Conservation (phyloP, 2,888 invertebrate genomes). For the Rhagonycha lutea region DNA sequence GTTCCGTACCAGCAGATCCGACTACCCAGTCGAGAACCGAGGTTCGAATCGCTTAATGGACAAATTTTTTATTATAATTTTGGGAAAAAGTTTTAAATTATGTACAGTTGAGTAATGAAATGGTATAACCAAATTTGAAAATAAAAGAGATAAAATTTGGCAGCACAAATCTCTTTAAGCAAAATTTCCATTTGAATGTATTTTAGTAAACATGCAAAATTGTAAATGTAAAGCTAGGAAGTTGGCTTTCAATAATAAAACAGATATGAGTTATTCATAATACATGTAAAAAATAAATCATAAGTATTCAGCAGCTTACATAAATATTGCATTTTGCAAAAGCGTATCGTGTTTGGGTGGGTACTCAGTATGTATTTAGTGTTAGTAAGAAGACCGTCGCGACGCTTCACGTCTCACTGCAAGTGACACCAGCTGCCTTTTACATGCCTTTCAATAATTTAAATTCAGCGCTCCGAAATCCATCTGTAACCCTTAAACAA, state of each 20-base stretch:
- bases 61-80: no score
- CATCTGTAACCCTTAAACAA: slow-evolving; percentile 41
- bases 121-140: not conserved
- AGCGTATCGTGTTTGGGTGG: slow-evolving; percentile 11
- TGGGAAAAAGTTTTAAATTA: not conserved
- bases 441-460: slow-evolving; percentile 45
- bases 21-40: no score
- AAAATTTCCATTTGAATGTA: not conserved
- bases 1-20: no score
- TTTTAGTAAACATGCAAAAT: not conserved
- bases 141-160: not conserved
- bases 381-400: slow-evolving; percentile 21
- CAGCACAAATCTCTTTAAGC: not conserved
- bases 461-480: slow-evolving; percentile 40
- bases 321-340: slow-evolving; percentile 31
- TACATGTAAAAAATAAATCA: slow-evolving; percentile 16
- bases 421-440: slow-evolving; percentile 45
- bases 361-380: slow-evolving; percentile 17
- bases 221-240: not conserved
- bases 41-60: no score
- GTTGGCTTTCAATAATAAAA: slow-evolving; percentile 10
- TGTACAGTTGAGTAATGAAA: not conserved
- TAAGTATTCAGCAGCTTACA: slow-evolving; percentile 19
- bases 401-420: slow-evolving; percentile 32
- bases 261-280: slow-evolving; percentile 16